Conservation (phyloP, 2,797 vertebrate genomes). For the Gymnoscopelus microlampas region DNA sequence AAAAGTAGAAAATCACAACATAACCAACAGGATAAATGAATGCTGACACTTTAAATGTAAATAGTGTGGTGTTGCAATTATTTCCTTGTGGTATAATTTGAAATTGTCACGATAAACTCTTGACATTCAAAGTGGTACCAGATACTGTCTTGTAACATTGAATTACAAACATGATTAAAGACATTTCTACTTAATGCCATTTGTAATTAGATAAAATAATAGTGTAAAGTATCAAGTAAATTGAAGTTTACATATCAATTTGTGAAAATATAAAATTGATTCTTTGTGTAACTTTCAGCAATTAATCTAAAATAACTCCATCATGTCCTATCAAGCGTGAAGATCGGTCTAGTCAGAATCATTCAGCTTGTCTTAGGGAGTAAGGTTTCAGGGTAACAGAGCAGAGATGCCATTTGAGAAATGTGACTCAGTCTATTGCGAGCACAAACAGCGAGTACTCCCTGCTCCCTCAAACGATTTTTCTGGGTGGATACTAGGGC, state of each 20-base stretch:
- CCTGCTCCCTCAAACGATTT: conserved; percentile 38
- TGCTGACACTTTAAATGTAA: no score
- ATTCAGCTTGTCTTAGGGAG: conserved; percentile 7
- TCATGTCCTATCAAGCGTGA: no score
- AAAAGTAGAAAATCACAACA: neutral
- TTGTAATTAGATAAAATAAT: no score
- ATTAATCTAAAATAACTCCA: no score
- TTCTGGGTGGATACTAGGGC: conserved; percentile 69
- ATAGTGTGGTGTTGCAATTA: neutral
- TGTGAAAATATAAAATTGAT: no score
- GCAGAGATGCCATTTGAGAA: conserved; percentile 57
- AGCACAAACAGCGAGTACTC: conserved; percentile 45
- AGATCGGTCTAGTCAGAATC: no score
- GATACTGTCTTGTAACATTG: neutral
- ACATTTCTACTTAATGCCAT: no score
- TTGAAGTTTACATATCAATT: no score
- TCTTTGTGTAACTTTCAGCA: no score
- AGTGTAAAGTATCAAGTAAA: no score
- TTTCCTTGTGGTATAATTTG: neutral
- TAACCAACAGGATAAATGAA: neutral
- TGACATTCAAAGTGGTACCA: neutral
- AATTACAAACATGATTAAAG: no score
- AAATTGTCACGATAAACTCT: neutral
- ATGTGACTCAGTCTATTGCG: conserved; percentile 72
- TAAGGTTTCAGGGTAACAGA: conserved; percentile 43